Base-by-base conservation (phyloP, 2,113 vertebrate species). In the Ardeotis arabs region DNA sequence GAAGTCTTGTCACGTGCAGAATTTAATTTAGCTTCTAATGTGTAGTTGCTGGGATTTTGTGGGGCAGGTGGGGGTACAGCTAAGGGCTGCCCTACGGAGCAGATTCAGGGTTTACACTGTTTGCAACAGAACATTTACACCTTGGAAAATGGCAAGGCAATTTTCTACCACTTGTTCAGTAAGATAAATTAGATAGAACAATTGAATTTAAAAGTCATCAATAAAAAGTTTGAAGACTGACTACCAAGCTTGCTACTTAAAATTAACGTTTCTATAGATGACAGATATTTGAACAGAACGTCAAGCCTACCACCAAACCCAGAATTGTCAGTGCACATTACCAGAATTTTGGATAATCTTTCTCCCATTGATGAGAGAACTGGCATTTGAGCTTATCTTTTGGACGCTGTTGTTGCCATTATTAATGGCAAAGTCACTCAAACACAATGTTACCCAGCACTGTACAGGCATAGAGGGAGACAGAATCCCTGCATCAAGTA, bases 131-230 rank as follows among this genome's bases (percentile, higher is more conserved):
- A 81, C 28, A 33, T 78, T 86, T 87, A 29, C 25, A 76, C 28
- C 45, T 22, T 79, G 84, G 68, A 64, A 87, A 84, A 92, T 0
- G 12, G 33, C 29, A 66, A 67, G 91, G 39, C 28, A 64, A n/a
- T 64, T 89, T 84, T 74, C 70, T 79, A 58, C 41, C 15, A 12
- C 35, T 76, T 73, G 17, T 66, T 84, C 58, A 63, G 76, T 75
- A 81, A 84, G 63, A 70, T 47, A 82, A 88, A 74, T 72, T 68
- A 44, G 41, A 44, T 44, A 15, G 41, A 41, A 41, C 37, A 67
- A 56, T 67, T 87, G 47, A 75, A 81, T 81, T 90, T 96, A 90
- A 74, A 96, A 94, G n/a, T 68, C 60, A 84, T 87, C 44, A 60
- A 73, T 82, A 82, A 95, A 76, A 96, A 72, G 33, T 76, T 72